Percentiles rank a stretch among this genome's conserved stretches.
Evolutionary conservation across 2,888 invertebrate genomes (phyloP).

Genomic region (Epistrophe grossulariae): DNA sequence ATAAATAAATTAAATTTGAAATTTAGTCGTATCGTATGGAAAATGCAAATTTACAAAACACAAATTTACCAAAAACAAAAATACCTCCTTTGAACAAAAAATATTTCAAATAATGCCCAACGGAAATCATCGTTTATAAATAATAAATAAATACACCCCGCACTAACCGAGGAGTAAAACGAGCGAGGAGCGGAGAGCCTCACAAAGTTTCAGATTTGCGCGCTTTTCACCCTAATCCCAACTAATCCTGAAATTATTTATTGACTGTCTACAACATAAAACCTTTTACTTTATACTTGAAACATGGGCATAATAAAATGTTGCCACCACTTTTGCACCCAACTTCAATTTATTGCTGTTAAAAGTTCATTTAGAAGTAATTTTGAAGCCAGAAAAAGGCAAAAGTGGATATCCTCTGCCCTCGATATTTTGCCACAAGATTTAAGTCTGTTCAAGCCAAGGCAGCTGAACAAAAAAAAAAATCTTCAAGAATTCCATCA

Average conservation of each 20-base stretch:
- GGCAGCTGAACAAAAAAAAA: slow-evolving; percentile 1
- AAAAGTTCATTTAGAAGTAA: slow-evolving; percentile 74
- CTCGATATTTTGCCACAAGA: slow-evolving; percentile 25
- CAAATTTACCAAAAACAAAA: slow-evolving; percentile 6
- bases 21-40: slow-evolving; percentile 39
- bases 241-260: slow-evolving; percentile 75
- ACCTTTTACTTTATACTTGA: slow-evolving; percentile 71
- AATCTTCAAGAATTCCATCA: slow-evolving; percentile 23
- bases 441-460: slow-evolving; percentile 10
- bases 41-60: slow-evolving; percentile 28
- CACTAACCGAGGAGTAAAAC: slow-evolving; percentile 12
- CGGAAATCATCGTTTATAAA: slow-evolving; percentile 75
- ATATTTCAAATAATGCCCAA: slow-evolving; percentile 60
- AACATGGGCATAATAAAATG: slow-evolving; percentile 75
- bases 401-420: slow-evolving; percentile 49
- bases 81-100: slow-evolving; percentile 36
- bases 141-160: slow-evolving; percentile 59
- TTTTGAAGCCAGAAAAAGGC: slow-evolving; percentile 59
- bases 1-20: slow-evolving; percentile 47
- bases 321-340: slow-evolving; percentile 72
- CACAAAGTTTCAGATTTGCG: slow-evolving; percentile 49
- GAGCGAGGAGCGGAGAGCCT: background rate
- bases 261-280: slow-evolving; percentile 75
- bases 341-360: slow-evolving; percentile 75
- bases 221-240: slow-evolving; percentile 67